Evolutionary conservation across 2,797 vertebrate genomes (phyloP), one percentile per base, ranked within the genome.

Genomic region (Gymnopithys bicolor): DNA sequence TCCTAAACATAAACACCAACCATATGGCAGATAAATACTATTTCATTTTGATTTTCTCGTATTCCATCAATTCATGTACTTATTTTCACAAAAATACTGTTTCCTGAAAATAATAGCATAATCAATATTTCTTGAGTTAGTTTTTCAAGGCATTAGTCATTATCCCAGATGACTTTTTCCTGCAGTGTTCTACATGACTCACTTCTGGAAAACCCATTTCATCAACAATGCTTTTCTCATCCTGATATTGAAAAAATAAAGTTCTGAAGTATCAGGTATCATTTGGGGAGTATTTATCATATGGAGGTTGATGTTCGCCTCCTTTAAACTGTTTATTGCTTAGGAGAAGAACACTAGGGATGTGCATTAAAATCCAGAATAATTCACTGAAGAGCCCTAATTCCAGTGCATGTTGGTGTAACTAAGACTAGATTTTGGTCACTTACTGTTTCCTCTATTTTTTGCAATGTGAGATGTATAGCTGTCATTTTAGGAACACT

Each of bases 61-160:
- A 28, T 81, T 95, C 71, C 32, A 10, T 89, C 22, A 7, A 84
- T 67, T 67, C 19, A 75, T 63, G 43, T 68, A 30, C 52, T 93
- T 64, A 21, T 93, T 94, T 83, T 77, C 82, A 53, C 82, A 56
- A 94, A 96, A 95, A 79, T 55, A 60, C 28, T 87, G 24, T 78
- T 94, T 94, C 91, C 64, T 81, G 58, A 55, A 79, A 78, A 73
- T 33, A 37, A 24, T 21, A 45, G 59, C 46, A 43, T 83, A 59
- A 59, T 78, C 71, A 89, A 11, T 55, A 52, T 93, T 93, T 88
- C 32, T 67, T 90, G 84, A 86, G 66, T 75, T 56, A 43, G 41
- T 59, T 95, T 92, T 86, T 81, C 41, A 18, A 60, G 90, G 73
- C 68, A 3, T 93, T 95, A 85, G 70, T 93, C 53, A 58, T 84